Evolutionary conservation across 2,888 invertebrate species (phyloP).

Genomic region (Harmothoe impar): DNA sequence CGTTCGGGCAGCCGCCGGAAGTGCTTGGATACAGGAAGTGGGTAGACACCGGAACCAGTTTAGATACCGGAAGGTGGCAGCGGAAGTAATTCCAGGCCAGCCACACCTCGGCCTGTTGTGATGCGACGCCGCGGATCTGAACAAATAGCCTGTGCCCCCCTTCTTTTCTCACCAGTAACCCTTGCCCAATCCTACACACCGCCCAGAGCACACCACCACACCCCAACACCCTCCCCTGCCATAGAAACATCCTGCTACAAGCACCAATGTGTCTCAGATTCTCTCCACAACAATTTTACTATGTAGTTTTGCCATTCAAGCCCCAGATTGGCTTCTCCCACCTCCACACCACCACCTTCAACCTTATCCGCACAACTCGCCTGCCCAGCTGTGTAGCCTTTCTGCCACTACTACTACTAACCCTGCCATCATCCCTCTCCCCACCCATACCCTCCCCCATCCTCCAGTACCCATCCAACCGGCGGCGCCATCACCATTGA

Average conservation of each 20-base stretch:
- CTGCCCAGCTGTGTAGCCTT: not conserved
- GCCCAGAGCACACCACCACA: not conserved
- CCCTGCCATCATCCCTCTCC: not conserved
- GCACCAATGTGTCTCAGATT: not conserved
- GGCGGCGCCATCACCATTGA: slow-evolving; percentile 22
- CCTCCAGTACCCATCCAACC: not conserved
- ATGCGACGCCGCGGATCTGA: not conserved
- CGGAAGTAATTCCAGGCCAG: slow-evolving; percentile 23
- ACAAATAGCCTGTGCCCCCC: not conserved
- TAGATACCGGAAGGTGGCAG: not conserved
- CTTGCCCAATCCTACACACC: not conserved
- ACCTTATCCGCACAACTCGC: not conserved
- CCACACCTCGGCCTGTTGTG: not conserved
- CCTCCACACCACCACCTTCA: not conserved
- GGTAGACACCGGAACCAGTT: not conserved
- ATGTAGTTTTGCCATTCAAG: not conserved
- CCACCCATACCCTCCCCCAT: not conserved
- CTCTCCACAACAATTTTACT: not conserved
- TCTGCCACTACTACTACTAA: not conserved
- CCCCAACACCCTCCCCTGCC: not conserved
- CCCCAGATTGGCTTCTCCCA: not conserved
- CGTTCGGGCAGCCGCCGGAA: not conserved
- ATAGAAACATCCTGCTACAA: not conserved
- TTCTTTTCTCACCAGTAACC: not conserved
- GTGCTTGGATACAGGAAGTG: slow-evolving; percentile 19